phyloP scores from a whole-genome alignment of 2,797 vertebrate genomes.

The Scomberomorus guttatus region DNA sequence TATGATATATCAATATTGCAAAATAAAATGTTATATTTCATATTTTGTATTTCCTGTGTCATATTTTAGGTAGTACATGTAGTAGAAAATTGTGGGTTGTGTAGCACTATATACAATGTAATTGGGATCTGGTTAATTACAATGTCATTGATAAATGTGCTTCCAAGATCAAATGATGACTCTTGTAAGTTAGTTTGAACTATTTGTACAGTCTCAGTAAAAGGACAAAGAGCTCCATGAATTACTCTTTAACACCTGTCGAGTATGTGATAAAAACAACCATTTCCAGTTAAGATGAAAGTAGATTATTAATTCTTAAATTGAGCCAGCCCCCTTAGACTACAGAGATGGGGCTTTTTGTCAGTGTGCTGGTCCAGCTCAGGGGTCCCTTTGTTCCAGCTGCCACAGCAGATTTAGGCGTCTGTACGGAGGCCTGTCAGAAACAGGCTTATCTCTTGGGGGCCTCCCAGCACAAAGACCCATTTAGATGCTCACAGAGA shows the following conservation, averaged over 20 bases:
- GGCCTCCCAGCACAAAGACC: constrained; percentile 82
- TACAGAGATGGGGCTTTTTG: constrained; percentile 66
- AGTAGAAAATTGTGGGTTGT: background rate
- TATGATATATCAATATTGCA: background rate
- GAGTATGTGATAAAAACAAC: constrained; percentile 29
- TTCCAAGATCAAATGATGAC: background rate
- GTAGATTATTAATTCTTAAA: constrained; percentile 66
- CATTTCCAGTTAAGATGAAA: constrained; percentile 32
- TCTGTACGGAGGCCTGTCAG: constrained; percentile 83
- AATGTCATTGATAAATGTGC: constrained; percentile 11
- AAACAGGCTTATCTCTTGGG: constrained; percentile 85
- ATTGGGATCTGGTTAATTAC: constrained; percentile 6
- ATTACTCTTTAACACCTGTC: constrained; percentile 3
- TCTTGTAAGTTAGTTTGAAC: background rate
- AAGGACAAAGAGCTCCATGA: background rate
- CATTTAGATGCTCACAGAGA: constrained; percentile 78
- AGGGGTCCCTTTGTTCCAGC: constrained; percentile 82
- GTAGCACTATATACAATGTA: background rate
- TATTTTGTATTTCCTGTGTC: too few species aligned
- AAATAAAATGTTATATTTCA: background rate
- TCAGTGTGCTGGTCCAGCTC: constrained; percentile 65
- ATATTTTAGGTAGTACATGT: too few species aligned
- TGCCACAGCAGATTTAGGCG: constrained; percentile 84
- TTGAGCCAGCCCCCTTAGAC: constrained; percentile 55
- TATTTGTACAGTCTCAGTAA: background rate